Evolutionary conservation across 2,797 vertebrate genomes (phyloP), one percentile per base, ranked within the genome.

Genomic region (Mormyrus proboscirostris): DNA sequence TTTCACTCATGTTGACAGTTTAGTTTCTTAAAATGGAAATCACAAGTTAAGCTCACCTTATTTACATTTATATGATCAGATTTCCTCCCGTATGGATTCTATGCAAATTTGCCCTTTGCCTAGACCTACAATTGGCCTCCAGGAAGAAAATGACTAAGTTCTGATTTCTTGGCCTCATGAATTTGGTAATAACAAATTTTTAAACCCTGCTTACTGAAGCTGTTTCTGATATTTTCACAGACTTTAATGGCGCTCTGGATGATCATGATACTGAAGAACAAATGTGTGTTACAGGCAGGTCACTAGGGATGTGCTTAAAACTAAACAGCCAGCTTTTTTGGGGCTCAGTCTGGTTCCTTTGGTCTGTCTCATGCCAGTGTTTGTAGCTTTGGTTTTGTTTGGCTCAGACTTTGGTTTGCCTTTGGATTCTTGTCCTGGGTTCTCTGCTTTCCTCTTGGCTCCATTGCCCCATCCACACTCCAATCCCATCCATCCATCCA

Each of bases 11-110:
- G 89, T 93, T 94, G 95, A 95, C 94, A 93, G 91, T 93, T 94
- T 92, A 90, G 92, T 92, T 92, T 95, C 95, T 94, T 94, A 90
- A 92, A 93, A 88, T 90, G 92, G 92, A 95, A 95, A 95, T 94
- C 95, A 94, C 93, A 95, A 94, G 92, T 94, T 95, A 95, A 96
- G 94, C 92, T 94, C 92, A 94, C 92, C 95, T 95, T 96, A 96
- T 96, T 96, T 96, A 96, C 95, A 96, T 96, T 95, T 96, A 96
- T 95, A 96, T 96, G 93, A 95, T 96, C 95, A 94, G 94, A 95
- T 95, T 96, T 94, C 93, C 90, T 92, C 93, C 91, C 93, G 91
- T 93, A 94, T 96, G 94, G 94, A 94, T 90, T 83, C 89, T 95
- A 96, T 96, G 95, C 92, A 95, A 95, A 96, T 96, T 90, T 95